Conservation (phyloP, 2,113 vertebrate genomes). For the Corythaixoides concolor region DNA sequence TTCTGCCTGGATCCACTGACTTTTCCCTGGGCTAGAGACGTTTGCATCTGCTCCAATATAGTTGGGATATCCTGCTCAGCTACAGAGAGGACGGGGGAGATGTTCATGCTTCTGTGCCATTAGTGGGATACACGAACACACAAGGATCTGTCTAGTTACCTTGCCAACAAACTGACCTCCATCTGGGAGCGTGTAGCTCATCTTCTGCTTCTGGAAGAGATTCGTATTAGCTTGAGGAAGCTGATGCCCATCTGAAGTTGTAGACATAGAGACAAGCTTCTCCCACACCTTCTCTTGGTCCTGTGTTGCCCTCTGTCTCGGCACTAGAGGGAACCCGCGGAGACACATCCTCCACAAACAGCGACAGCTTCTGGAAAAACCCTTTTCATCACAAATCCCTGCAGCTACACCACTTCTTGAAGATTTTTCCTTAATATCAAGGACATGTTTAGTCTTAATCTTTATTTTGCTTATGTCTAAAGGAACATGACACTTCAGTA, state of each 20-base stretch:
- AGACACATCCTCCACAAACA: neutral
- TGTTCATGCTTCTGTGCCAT: neutral
- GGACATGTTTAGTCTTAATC: conserved; percentile 30
- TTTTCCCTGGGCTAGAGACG: neutral
- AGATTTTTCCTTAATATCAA: neutral
- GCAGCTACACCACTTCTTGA: neutral
- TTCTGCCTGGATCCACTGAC: neutral
- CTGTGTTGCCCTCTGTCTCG: neutral
- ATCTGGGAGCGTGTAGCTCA: neutral
- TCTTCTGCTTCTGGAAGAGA: neutral
- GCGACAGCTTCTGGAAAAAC: neutral
- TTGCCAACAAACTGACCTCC: neutral
- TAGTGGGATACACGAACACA: neutral
- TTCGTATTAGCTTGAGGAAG: neutral
- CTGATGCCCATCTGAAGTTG: neutral
- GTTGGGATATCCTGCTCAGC: neutral
- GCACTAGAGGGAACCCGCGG: neutral
- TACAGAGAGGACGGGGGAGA: neutral
- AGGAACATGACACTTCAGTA: neutral
- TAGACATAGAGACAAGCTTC: neutral
- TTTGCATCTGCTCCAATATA: neutral
- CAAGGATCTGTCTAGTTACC: neutral
- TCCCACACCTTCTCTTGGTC: neutral
- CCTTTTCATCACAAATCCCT: neutral
- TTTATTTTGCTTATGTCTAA: conserved; percentile 24